A percentile compares a stretch with the other conserved stretches of the same genome.
Evolutionary conservation across 2,888 invertebrate species (phyloP).

Genomic region (Eucera pruinosa): DNA sequence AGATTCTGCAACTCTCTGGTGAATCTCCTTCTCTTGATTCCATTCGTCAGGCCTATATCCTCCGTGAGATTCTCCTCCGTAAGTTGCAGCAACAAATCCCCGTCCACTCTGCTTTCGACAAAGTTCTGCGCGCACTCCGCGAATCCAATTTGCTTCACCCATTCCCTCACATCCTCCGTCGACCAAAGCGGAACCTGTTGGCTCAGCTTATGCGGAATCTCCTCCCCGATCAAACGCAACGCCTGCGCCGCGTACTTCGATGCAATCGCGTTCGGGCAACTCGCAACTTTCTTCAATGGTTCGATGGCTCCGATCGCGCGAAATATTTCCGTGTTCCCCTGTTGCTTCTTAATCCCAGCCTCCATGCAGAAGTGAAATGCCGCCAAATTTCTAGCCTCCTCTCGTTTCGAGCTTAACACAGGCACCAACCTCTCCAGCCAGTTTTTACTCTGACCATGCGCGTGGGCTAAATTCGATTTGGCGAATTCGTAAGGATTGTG

Average conservation of each 20-base stretch:
- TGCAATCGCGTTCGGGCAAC: conserved; percentile 98
- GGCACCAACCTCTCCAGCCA: conserved; percentile 97
- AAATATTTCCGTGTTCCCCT: conserved; percentile 95
- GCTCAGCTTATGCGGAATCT: conserved; percentile 98
- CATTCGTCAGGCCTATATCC: conserved; percentile 97
- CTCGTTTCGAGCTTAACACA: conserved; percentile 96
- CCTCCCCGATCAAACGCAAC: conserved; percentile 96
- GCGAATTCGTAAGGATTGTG: conserved; percentile 99
- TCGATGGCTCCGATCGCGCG: conserved; percentile 97
- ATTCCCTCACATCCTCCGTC: conserved; percentile 97
- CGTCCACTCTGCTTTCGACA: conserved; percentile 96
- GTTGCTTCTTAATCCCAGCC: conserved; percentile 98
- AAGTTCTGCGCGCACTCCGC: conserved; percentile 93
- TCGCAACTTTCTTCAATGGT: conserved; percentile 97
- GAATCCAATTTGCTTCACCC: conserved; percentile 99
- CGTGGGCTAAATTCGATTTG: conserved; percentile 94
- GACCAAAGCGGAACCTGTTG: conserved; percentile 99
- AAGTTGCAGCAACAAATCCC: conserved; percentile 96
- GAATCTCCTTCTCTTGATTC: conserved; percentile 96
- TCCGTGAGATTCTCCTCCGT: conserved; percentile 96
- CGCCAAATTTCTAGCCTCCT: conserved; percentile 97
- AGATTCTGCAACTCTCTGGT: conserved; percentile 95
- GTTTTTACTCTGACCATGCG: conserved; percentile 97
- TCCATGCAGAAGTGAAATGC: conserved; percentile 99
- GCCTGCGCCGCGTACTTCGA: conserved; percentile 98